Evolutionary conservation across 2,888 invertebrate species (phyloP), one percentile per base, ranked within the genome.

Genomic region (Drosophila falleni): DNA sequence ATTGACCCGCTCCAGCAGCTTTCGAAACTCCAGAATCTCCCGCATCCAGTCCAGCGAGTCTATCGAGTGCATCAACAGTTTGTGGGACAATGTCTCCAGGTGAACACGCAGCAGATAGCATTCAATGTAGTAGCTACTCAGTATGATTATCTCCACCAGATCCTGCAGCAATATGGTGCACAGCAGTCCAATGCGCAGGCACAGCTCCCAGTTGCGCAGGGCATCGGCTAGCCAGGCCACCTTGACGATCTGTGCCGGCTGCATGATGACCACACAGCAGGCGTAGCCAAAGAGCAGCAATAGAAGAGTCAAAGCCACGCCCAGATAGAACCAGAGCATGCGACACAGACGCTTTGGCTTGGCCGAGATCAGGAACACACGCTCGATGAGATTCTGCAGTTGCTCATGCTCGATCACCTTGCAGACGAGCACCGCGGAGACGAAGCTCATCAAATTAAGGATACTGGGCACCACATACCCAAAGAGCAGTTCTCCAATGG

Each of bases 111-210:
- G 91, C 61, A 97, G 93, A 91, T 97, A 96, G 51, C 96, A 96
- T 93, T 97, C 97, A 23, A 97, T 94, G 83, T 96, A 96, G 91
- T 97, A 97, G 91, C 96, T 97, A 33, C 96, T 95, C 74, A 97
- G 95, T 58, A 97, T 95, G 4, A 96, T 95, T n/a, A 96, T 96
- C 92, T 97, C 96, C 60, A 97, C 95, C 92, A 96, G 95, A 90
- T 97, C 97, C 89, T 97, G 97, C 92, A 95, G 95, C 68, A 96
- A 91, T 10, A 96, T 96, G 74, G 95, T 95, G 42, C 95, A 90
- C 31, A 96, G 94, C 64, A 97, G 91, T 8, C 95, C 88, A 37
- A 95, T 92, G 6, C 86, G 70, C 16, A 87, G 41, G 33, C 69
- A 72, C 4, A 70, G 47, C 62, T 91, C 87, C 80, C 85, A 90